Base-by-base conservation (phyloP, 2,888 invertebrate genomes). In the Meteorus colon region DNA sequence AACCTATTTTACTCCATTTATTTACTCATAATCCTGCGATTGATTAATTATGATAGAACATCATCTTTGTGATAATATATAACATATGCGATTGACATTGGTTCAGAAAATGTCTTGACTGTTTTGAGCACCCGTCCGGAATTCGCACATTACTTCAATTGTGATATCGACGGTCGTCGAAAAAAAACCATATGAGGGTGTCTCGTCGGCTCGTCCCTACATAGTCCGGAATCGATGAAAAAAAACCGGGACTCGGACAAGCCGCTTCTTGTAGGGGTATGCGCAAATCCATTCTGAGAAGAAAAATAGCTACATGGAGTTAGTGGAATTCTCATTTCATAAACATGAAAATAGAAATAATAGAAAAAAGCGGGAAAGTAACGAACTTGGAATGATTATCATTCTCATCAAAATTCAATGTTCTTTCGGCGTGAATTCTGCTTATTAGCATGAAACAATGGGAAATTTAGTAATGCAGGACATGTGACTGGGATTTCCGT, bases 61-160 rank as follows among this genome's bases (percentile, higher is more conserved):
- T 59, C 63, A 51, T 67, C 2, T 48, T 73, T 73, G 24, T 81
- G 80, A 66, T 19, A 37, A 70, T 16, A 65, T 31, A 37, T 34
- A 8, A 60, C 19, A 4, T 12, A 55, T 66, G 6, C n/a, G 59
- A 67, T 45, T 51, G 16, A 48, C 45, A 45, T 72, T 73, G 24
- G 76, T 90, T 63, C 91, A 94, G 94, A 93, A 82, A 92, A 93
- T 77, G 93, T 94, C 6, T 86, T 92, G 41, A 87, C 89, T 3
- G 93, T 91, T 83, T 92, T 93, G 0, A 91, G 92, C 82, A 92
- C 91, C 85, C 92, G 92, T 81, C 85, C 92, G 0, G 94, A 94
- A 78, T 92, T 92, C 80, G 87, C 92, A 2, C 92, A 92, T 84
- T 85, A 94, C 31, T 94, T 93, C 88, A 88, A 77, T 24, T 82